These are phyloP conservation scores for Malurus leucopterus DNA, from an alignment of 2,797 vertebrate species.

Conservation along the genomic window DNA sequence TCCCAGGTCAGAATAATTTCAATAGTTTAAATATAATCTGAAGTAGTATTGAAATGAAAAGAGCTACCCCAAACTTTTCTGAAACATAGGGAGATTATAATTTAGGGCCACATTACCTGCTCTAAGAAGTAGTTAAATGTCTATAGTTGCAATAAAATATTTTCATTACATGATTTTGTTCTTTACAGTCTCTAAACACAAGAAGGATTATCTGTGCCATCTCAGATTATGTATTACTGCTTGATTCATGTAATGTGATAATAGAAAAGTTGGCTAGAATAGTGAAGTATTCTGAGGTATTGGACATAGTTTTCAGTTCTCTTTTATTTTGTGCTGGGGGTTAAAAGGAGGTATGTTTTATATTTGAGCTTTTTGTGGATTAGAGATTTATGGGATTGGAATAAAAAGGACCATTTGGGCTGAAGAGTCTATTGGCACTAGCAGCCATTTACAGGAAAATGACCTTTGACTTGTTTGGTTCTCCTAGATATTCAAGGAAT, in stretches of 20 bases:
- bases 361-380: neutral
- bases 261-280: neutral
- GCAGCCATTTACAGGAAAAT: neutral
- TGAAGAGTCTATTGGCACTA: neutral
- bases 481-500: neutral
- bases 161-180: neutral
- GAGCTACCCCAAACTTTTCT: neutral
- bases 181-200: constrained; percentile 65
- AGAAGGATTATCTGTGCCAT: constrained; percentile 78
- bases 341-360: neutral
- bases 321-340: neutral
- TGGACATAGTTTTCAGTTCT: neutral
- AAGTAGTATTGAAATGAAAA: neutral
- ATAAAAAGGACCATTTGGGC: neutral
- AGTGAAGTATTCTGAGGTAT: neutral
- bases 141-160: neutral
- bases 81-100: neutral
- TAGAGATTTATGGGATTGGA: neutral
- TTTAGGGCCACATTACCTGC: neutral
- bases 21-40: neutral
- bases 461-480: neutral
- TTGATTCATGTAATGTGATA: constrained; percentile 79
- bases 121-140: neutral
- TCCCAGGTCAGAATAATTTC: neutral
- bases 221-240: constrained; percentile 76